Evolutionary conservation across 2,888 invertebrate genomes (phyloP).

Genomic region (Amaurobius ferox): DNA sequence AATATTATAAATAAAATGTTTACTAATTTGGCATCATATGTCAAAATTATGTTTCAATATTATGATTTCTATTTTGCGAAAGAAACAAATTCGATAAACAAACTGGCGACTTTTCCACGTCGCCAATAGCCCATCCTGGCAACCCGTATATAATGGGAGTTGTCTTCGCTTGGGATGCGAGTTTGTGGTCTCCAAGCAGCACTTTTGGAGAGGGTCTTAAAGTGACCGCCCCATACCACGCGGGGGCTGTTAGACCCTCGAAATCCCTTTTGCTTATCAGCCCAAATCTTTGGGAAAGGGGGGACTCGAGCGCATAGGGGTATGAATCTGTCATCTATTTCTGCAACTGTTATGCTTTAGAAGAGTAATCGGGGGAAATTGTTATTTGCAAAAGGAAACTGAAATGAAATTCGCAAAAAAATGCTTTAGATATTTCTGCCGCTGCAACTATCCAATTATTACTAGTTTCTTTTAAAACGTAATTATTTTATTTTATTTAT

Average conservation of each 20-base stretch:
- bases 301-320: not conserved
- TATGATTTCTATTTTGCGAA: too few species aligned
- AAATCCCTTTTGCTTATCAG: conserved; percentile 61
- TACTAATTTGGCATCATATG: too few species aligned
- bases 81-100: too few species aligned
- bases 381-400: not conserved
- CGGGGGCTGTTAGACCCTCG: conserved; percentile 54
- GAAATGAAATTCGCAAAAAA: too few species aligned
- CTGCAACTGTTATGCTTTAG: not conserved
- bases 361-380: not conserved
- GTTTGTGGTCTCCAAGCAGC: conserved; percentile 64
- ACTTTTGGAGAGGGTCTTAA: conserved; percentile 64
- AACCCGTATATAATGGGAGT: conserved; percentile 44
- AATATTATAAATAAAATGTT: too few species aligned
- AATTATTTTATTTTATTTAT: too few species aligned
- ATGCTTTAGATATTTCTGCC: too few species aligned
- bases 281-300: not conserved
- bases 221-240: conserved; percentile 51
- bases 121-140: conserved; percentile 29
- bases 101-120: not conserved
- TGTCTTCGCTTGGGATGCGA: conserved; percentile 36
- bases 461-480: too few species aligned
- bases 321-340: not conserved
- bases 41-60: too few species aligned
- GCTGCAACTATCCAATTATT: too few species aligned